These are phyloP conservation scores for Peromyscus aztecus DNA, from an alignment of 2,797 vertebrate genomes.

Conservation along the genomic window DNA sequence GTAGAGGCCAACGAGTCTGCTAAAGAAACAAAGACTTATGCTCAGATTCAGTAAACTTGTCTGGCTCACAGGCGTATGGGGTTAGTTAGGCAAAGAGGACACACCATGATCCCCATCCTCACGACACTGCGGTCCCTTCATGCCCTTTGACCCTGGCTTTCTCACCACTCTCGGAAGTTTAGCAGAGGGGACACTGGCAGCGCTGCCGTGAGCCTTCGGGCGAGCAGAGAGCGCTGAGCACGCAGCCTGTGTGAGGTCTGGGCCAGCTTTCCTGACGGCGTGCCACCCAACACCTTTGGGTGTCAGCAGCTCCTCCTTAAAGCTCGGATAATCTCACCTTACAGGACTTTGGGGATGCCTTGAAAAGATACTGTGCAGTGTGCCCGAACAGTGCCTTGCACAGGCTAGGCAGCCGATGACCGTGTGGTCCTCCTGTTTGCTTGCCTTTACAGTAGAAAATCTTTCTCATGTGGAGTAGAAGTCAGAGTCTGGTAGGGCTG, in stretches of 20 bases:
- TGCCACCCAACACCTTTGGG: neutral
- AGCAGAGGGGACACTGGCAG: too few relatives aligned
- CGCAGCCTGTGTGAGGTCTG: neutral
- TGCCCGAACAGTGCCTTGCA: neutral
- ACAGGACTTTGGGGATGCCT: neutral
- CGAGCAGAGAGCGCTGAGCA: neutral
- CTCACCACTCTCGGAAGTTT: neutral
- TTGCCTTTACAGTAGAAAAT: neutral
- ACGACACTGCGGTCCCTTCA: neutral
- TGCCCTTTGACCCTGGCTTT: neutral
- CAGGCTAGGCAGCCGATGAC: neutral
- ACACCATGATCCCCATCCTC: neutral
- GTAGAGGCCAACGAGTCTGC: neutral
- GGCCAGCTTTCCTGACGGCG: too few relatives aligned
- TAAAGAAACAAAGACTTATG: accelerated
- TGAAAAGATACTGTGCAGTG: neutral
- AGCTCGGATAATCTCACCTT: neutral
- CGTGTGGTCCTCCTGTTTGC: neutral
- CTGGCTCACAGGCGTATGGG: too few relatives aligned
- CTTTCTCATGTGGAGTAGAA: neutral
- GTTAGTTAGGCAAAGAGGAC: neutral
- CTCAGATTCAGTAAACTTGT: neutral
- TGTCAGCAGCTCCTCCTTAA: neutral
- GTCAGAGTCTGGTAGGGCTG: neutral
- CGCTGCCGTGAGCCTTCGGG: neutral